phyloP scores from a whole-genome alignment of 1,140 invertebrate genomes.

The Neelides sp. region DNA sequence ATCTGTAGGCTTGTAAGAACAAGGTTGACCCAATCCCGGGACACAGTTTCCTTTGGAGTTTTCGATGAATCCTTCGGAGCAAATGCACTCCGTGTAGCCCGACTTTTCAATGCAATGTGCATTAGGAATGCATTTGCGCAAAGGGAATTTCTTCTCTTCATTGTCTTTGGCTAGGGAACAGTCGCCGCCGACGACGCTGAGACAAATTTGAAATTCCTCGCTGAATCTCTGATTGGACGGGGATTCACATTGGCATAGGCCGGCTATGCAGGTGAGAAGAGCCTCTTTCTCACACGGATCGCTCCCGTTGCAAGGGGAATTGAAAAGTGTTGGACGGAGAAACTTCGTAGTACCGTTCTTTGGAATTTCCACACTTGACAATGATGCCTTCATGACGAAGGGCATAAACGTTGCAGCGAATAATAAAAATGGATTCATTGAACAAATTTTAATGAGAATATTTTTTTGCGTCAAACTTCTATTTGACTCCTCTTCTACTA shows the following conservation, averaged over 20 bases:
- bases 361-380: too few relatives aligned
- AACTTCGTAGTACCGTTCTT: too few relatives aligned
- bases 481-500: too few relatives aligned
- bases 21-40: slow-evolving; percentile 20
- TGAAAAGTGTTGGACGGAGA: too few relatives aligned
- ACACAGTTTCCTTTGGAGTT: slow-evolving; percentile 19
- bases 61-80: slow-evolving; percentile 14
- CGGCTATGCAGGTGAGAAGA: slow-evolving; percentile 10
- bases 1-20: slow-evolving; percentile 15
- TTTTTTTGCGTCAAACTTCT: too few relatives aligned
- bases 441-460: too few relatives aligned
- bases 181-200: slow-evolving; percentile 16
- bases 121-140: slow-evolving; percentile 16
- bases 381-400: too few relatives aligned
- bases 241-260: slow-evolving; percentile 23
- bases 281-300: slow-evolving; percentile 3
- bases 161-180: neutral
- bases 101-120: slow-evolving; percentile 9
- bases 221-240: slow-evolving; percentile 23
- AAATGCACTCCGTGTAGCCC: slow-evolving; percentile 21
- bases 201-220: neutral
- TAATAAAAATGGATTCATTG: too few relatives aligned
- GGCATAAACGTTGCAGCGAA: too few relatives aligned
- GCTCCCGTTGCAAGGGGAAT: slow-evolving; percentile 3
- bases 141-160: neutral